phyloP scores from a whole-genome alignment of 2,113 vertebrate species.

The Melanerpes formicivorus region DNA sequence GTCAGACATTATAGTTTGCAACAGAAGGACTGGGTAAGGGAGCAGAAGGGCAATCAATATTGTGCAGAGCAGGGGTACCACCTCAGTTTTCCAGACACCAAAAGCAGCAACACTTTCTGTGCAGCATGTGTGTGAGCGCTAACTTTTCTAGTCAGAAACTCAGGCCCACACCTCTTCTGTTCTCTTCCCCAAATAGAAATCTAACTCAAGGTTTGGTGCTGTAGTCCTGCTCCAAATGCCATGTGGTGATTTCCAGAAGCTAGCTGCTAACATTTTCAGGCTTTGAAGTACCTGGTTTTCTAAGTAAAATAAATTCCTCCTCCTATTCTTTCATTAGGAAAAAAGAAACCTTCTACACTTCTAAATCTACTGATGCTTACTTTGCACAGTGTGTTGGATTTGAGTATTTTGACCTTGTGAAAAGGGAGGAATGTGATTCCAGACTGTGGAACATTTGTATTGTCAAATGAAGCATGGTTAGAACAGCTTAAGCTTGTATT shows the following conservation, averaged over 20 bases:
- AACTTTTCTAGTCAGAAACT: neutral
- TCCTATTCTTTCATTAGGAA: neutral
- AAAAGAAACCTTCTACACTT: neutral
- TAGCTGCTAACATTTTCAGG: neutral
- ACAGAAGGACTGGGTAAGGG: neutral
- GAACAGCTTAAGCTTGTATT: neutral
- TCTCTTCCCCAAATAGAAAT: neutral
- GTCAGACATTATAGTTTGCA: neutral
- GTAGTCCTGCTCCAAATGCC: neutral
- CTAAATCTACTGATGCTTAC: neutral
- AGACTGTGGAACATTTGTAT: accelerated
- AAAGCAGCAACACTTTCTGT: neutral
- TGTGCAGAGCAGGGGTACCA: neutral
- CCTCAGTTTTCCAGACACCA: neutral
- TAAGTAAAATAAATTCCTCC: neutral
- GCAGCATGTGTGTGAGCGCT: neutral
- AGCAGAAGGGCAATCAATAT: neutral
- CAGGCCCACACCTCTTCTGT: neutral
- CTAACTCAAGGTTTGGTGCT: neutral
- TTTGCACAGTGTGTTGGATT: neutral
- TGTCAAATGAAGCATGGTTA: neutral
- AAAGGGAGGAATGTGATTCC: neutral
- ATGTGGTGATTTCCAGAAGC: neutral
- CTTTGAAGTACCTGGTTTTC: neutral
- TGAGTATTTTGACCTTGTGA: neutral